Evolutionary conservation across 2,888 invertebrate species (phyloP), one percentile per base, ranked within the genome.

Genomic region (Laothoe populi): DNA sequence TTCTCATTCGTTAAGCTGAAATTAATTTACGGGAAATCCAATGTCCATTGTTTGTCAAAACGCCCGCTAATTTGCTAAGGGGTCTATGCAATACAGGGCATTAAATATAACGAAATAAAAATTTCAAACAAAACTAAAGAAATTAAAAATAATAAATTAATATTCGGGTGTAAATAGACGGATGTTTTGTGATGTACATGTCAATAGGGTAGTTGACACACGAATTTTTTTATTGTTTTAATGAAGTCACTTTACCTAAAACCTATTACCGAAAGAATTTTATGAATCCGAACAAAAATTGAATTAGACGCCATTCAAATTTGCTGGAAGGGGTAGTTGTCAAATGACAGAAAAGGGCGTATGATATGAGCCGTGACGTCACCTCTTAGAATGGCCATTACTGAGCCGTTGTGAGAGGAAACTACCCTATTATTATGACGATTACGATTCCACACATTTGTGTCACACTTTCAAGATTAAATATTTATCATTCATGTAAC

Each of bases 61-160:
- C 77, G 74, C 24, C 76, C 73, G 82, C 90, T 92, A 92, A 86
- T 79, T 86, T 79, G 90, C 92, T 92, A 92, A 87, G 88, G 92
- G 91, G 76, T 82, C 86, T 90, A 90, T 85, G 79, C 70, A 75
- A 78, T 88, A 87, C 92, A 92, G 92, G 92, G 92, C 82, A 82
- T 90, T 81, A 24, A 80, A 76, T 58, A 63, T 75, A 75, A 62
- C 70, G 63, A 45, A 74, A 68, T 60, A 66, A 72, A n/a, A 73
- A 23, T 31, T 16, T 19, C 4, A 31, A 63, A 71, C 68, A 65
- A 64, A 67, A 72, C 70, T 78, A 66, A 68, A 21, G 61, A 64
- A 68, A 70, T 64, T 66, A 69, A 66, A 69, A 78, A 71, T 68
- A 66, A 61, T 67, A 70, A 21, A 62, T 63, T 68, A 69, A 69